phyloP scores from a whole-genome alignment of 2,797 vertebrate genomes.

The Amazona ochrocephala region DNA sequence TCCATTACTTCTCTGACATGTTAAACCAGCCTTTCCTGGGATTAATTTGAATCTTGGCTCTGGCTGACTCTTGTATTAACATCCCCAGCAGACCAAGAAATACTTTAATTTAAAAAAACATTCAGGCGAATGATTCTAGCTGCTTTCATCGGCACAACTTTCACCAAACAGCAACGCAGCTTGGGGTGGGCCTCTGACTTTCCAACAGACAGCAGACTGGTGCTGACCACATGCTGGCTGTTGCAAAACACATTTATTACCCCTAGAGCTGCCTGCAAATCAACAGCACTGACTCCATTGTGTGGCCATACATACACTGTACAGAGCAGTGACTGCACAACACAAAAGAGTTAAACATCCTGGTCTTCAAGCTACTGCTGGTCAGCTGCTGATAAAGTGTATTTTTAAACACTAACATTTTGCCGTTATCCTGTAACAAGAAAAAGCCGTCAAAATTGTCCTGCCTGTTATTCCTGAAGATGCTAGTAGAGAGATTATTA shows the following conservation, averaged over 20 bases:
- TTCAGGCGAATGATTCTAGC: neutral
- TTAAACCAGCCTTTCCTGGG: neutral
- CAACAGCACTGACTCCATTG: neutral
- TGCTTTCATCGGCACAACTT: neutral
- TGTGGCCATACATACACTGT: neutral
- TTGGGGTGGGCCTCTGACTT: neutral
- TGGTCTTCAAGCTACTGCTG: neutral
- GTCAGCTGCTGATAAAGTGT: neutral
- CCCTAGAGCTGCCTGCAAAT: neutral
- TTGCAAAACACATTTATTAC: neutral
- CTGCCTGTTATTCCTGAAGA: neutral
- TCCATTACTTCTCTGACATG: neutral
- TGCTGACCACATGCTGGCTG: neutral
- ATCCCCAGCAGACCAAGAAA: neutral
- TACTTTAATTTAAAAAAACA: neutral
- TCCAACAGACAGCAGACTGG: neutral
- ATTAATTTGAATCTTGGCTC: constrained; percentile 8
- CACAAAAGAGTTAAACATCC: neutral
- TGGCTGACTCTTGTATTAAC: neutral
- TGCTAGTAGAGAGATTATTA: neutral
- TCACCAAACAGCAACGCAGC: neutral
- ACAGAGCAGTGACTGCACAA: neutral
- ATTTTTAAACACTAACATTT: neutral
- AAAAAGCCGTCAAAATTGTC: neutral
- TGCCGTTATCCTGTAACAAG: neutral